Conservation (phyloP, 1,140 invertebrate genomes). For the Aphis gossypii region DNA sequence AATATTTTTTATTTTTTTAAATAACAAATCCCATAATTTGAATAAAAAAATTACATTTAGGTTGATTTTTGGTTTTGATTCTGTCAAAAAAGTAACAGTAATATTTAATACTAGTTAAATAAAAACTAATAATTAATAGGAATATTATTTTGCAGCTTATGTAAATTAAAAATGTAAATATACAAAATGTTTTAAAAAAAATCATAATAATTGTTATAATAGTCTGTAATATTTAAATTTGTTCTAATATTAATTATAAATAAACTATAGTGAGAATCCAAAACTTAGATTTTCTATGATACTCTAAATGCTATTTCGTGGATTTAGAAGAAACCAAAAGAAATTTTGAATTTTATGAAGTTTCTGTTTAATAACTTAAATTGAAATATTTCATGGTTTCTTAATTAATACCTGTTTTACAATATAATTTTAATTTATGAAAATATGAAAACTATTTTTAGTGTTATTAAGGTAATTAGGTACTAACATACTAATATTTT, state of each 20-base stretch:
- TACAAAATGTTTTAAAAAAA: neutral
- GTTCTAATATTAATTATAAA: neutral
- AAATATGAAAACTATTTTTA: neutral
- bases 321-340: neutral
- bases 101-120: neutral
- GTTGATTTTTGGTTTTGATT: too few species aligned
- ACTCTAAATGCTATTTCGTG: too few species aligned
- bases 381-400: neutral
- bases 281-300: neutral
- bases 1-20: neutral
- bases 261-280: neutral
- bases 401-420: neutral
- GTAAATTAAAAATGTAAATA: too few species aligned
- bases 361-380: neutral
- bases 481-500: neutral
- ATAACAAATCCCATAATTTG: too few species aligned
- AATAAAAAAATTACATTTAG: too few species aligned
- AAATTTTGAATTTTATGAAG: neutral
- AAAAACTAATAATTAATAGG: neutral
- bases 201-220: too few species aligned
- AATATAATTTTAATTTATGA: neutral
- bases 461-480: neutral
- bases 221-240: neutral
- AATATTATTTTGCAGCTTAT: neutral
- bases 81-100: neutral